Conservation (phyloP, 1,140 invertebrate genomes). For the Brachionus asplanchnoidis region DNA sequence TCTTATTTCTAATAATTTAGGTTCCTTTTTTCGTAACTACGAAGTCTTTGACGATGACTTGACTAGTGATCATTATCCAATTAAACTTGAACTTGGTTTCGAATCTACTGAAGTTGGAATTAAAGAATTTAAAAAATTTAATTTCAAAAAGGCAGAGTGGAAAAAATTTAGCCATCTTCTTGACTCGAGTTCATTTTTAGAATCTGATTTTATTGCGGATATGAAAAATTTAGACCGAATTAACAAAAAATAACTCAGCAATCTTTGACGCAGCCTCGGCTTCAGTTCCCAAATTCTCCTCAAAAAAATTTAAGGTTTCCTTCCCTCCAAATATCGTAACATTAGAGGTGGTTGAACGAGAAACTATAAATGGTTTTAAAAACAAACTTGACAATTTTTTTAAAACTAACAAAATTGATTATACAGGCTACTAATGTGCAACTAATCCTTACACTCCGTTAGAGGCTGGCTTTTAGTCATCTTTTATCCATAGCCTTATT, state of each 20-base stretch:
- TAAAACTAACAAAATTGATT: no score
- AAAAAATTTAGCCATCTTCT: background rate
- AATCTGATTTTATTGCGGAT: background rate
- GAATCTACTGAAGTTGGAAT: background rate
- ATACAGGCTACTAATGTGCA: no score
- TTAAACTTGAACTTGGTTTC: background rate
- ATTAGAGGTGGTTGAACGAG: no score
- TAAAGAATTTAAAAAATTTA: background rate
- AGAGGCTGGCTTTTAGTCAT: no score
- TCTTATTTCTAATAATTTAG: background rate
- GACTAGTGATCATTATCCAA: background rate
- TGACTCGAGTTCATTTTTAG: background rate
- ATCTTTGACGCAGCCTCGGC: background rate
- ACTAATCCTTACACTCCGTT: no score
- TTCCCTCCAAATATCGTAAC: background rate
- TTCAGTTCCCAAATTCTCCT: background rate
- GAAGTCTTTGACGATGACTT: background rate
- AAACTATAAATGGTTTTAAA: no score
- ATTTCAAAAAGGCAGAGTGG: background rate
- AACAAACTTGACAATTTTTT: no score
- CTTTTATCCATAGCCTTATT: no score
- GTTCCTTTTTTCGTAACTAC: background rate
- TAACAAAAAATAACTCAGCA: background rate
- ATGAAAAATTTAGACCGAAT: background rate
- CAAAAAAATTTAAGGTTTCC: background rate